Conservation (phyloP, 37 sponge, comb jelly and placozoan genomes). For the Crambe crambe region DNA sequence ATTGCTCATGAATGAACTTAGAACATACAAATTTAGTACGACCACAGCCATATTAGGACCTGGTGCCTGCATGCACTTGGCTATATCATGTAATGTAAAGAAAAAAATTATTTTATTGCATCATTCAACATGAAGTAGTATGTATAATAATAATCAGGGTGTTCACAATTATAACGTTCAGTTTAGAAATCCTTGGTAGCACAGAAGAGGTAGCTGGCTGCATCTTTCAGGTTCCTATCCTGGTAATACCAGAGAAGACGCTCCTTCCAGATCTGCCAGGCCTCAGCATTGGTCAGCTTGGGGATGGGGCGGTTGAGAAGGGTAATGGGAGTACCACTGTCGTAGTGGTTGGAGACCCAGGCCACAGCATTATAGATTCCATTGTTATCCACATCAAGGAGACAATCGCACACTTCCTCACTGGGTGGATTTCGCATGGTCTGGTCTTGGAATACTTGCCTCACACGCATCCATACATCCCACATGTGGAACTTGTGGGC, state of each 20-base stretch:
- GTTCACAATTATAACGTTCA: no score
- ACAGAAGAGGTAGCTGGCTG: slow-evolving; percentile 71
- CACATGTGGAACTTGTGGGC: slow-evolving; percentile 77
- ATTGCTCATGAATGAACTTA: no score
- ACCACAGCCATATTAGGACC: no score
- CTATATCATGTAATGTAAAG: no score
- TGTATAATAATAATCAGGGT: no score
- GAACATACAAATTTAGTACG: no score
- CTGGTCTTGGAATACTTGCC: slow-evolving; percentile 29
- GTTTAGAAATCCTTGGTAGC: slow-evolving; percentile 68
- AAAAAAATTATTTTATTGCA: no score
- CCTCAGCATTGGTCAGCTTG: slow-evolving; percentile 59
- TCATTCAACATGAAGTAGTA: no score
- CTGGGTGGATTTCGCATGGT: slow-evolving; percentile 34
- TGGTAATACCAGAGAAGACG: slow-evolving; percentile 75
- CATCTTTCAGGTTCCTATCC: slow-evolving; percentile 44
- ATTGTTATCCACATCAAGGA: slow-evolving; percentile 52
- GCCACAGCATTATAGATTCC: slow-evolving; percentile 70
- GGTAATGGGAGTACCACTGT: slow-evolving; percentile 79
- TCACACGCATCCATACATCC: slow-evolving; percentile 65
- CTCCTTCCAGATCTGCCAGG: slow-evolving; percentile 70
- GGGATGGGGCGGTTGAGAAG: slow-evolving; percentile 84
- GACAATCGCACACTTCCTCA: slow-evolving; percentile 56
- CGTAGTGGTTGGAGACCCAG: slow-evolving; percentile 79
- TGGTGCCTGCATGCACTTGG: no score